phyloP scores from a whole-genome alignment of 2,113 vertebrate species.

The Gambusia holbrooki region DNA sequence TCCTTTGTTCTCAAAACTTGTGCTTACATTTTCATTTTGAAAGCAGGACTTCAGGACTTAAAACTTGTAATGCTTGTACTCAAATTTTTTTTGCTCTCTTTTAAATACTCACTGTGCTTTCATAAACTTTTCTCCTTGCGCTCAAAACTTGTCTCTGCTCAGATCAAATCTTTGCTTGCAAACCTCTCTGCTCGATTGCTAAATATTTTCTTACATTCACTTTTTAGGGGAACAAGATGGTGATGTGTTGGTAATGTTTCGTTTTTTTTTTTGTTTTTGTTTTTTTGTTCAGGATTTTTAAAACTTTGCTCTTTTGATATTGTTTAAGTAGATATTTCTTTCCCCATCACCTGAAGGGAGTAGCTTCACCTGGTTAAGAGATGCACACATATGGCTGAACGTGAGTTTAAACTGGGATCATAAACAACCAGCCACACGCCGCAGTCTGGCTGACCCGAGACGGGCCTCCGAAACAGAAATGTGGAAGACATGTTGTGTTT shows the following conservation, averaged over 20 bases:
- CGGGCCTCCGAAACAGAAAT: slow-evolving; percentile 61
- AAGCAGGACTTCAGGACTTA: too few relatives aligned
- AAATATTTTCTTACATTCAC: too few relatives aligned
- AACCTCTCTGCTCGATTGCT: too few relatives aligned
- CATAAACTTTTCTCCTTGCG: too few relatives aligned
- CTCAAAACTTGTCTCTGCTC: too few relatives aligned
- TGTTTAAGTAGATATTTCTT: slow-evolving; percentile 68
- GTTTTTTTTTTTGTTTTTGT: too few relatives aligned
- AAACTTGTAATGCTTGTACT: too few relatives aligned
- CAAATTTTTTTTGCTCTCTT: too few relatives aligned
- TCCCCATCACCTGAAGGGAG: slow-evolving; percentile 74
- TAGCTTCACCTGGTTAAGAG: slow-evolving; percentile 57
- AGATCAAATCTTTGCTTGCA: too few relatives aligned
- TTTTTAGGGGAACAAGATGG: not conserved
- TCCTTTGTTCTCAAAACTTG: too few relatives aligned
- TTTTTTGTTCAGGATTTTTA: slow-evolving; percentile 66
- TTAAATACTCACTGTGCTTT: too few relatives aligned
- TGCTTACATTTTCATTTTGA: too few relatives aligned
- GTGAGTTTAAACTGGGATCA: slow-evolving; percentile 78
- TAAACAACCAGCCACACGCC: slow-evolving; percentile 85
- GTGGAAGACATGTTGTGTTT: slow-evolving; percentile 61
- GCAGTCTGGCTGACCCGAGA: slow-evolving; percentile 70
- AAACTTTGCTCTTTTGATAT: slow-evolving; percentile 73
- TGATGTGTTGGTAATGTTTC: slow-evolving; percentile 18
- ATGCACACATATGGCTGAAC: slow-evolving; percentile 75